A percentile compares a stretch with the other conserved stretches of the same genome.
phyloP scores from a whole-genome alignment of 2,797 vertebrate genomes.

The Lophotriccus pileatus region DNA sequence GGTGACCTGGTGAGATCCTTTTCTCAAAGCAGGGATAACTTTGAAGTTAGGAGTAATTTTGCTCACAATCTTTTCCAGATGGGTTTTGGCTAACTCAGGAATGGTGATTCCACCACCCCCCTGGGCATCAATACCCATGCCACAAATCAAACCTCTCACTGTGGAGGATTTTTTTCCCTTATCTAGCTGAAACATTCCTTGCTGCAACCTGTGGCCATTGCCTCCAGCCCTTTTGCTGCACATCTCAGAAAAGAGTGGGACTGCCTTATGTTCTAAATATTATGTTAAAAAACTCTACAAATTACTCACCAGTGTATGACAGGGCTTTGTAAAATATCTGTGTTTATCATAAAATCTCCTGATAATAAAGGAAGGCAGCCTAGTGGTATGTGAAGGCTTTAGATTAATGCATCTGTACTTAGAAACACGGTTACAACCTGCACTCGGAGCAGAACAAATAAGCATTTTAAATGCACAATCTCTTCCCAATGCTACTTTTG shows the following conservation, averaged over 20 bases:
- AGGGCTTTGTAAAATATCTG: not conserved
- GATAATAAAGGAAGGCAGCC: not conserved
- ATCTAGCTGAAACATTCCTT: not conserved
- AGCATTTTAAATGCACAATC: not conserved
- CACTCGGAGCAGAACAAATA: not conserved
- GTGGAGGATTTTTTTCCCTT: not conserved
- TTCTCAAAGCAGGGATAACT: not conserved
- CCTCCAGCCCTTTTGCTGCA: not conserved
- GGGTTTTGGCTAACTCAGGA: not conserved
- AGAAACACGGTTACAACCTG: not conserved
- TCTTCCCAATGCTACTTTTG: not conserved
- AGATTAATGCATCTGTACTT: not conserved
- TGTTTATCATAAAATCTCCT: not conserved
- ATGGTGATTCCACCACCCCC: not conserved
- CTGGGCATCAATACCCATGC: not conserved
- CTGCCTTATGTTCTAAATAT: not conserved
- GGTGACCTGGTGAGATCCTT: not conserved
- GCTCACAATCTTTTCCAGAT: not conserved
- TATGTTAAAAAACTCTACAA: not conserved
- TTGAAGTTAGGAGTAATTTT: not conserved
- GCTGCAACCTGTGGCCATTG: not conserved
- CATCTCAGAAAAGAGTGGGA: not conserved
- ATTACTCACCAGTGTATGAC: not conserved
- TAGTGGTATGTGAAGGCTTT: not conserved
- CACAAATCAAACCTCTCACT: not conserved